Base-by-base conservation (phyloP, 2,797 vertebrate genomes). In the Fistularia tabacaria region DNA sequence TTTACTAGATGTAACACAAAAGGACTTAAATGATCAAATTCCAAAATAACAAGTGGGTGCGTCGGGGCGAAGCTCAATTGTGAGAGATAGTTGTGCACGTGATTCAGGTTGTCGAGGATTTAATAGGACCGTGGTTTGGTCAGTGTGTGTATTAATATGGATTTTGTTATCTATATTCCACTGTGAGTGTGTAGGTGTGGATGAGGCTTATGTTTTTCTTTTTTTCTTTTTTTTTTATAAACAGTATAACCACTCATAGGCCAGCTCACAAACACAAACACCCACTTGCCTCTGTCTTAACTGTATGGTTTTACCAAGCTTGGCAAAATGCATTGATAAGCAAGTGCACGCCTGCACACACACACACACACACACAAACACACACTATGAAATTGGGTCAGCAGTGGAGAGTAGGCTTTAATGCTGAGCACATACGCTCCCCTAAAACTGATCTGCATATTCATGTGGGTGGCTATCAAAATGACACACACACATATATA, bases 381-480 rank as follows among this genome's bases (percentile, higher is more conserved):
- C 61, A 81, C 80, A 84, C 76, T 86, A 85, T 85, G 80, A 89
- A 89, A 89, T 87, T 89, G 80, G 87, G 87, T 89, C 87, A 89
- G 85, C 84, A 67, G 76, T 68, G 85, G 82, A 86, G 84, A 87
- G 87, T 88, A 78, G 86, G 86, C 81, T 88, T 89, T 88, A 88
- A 89, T 87, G 86, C 87, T 83, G 84, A 85, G 81, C 85, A 86
- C 85, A 88, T 85, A 88, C 79, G 79, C 86, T 84, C 83, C 25
- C 84, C 76, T 81, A 82, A 88, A 86, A 85, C 81, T 76, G 78
- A 89, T 88, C 86, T 89, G 79, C 87, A 88, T 88, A 89, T 88
- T 89, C 86, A 88, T 88, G 87, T 87, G 87, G 87, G 85, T 84
- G 86, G 85, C 78, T 85, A 88, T 89, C 83, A 83, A 77, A 86